phyloP scores from a whole-genome alignment of 2,113 vertebrate species.

The Chrysemys picta region DNA sequence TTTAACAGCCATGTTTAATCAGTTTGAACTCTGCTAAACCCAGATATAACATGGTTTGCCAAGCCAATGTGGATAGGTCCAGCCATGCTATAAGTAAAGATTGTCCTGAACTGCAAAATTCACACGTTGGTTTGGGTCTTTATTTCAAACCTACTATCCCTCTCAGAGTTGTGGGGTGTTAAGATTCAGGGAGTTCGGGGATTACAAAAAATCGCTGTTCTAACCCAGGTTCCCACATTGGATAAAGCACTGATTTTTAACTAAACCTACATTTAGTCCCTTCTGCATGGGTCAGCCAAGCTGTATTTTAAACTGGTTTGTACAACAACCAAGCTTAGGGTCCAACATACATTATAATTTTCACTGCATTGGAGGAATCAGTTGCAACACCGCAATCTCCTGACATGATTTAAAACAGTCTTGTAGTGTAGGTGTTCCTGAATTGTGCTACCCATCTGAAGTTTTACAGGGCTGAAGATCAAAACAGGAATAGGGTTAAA shows the following conservation, averaged over 20 bases:
- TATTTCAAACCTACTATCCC: not conserved
- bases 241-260: fast-evolving
- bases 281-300: not conserved
- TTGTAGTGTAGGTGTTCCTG: not conserved
- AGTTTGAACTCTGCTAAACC: not conserved
- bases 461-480: not conserved
- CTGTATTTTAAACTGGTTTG: not conserved
- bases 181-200: not conserved
- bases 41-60: not conserved
- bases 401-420: fast-evolving
- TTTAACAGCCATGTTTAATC: not conserved
- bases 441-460: not conserved
- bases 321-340: not conserved
- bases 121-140: constrained; percentile 2
- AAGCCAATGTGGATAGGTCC: not conserved
- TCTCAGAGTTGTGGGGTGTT: not conserved
- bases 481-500: not conserved
- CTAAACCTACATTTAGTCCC: not conserved
- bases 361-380: fast-evolving
- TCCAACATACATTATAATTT: fast-evolving
- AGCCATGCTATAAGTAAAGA: not conserved
- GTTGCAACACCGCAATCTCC: not conserved
- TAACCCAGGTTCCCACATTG: fast-evolving
- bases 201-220: not conserved
- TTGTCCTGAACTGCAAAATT: not conserved